These are phyloP conservation scores for Ciconia stormi DNA, from an alignment of 2,113 vertebrate species.

Conservation along the genomic window DNA sequence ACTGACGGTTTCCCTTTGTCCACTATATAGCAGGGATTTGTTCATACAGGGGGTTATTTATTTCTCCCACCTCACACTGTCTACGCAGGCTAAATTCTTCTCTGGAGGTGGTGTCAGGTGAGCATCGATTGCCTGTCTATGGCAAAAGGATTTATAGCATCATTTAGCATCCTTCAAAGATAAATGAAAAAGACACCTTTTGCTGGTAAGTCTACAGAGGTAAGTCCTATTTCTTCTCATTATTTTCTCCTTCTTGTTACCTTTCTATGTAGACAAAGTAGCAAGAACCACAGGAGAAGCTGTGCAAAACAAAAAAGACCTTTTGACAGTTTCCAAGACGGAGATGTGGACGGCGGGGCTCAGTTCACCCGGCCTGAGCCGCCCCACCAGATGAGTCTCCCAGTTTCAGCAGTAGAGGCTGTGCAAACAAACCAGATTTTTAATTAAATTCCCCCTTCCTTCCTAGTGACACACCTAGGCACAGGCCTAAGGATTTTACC, in stretches of 20 bases:
- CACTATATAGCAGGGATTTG: rapidly evolving
- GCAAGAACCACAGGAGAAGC: neutral
- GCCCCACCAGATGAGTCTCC: neutral
- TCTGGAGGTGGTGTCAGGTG: neutral
- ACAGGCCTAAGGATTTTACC: neutral
- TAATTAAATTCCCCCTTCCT: neutral
- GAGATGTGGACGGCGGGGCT: neutral
- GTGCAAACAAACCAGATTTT: neutral
- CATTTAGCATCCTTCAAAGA: neutral
- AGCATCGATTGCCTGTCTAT: rapidly evolving
- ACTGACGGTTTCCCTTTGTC: neutral
- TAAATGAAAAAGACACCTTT: neutral
- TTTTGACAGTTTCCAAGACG: neutral
- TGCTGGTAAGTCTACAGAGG: neutral
- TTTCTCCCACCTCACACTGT: neutral
- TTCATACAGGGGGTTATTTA: neutral
- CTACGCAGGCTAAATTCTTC: neutral
- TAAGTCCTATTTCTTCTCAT: neutral
- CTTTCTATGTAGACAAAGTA: neutral
- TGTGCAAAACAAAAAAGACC: neutral
- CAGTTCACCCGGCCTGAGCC: neutral
- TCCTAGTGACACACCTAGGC: neutral
- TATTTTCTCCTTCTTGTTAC: neutral
- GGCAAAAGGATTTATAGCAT: neutral
- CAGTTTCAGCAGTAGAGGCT: neutral